These are phyloP conservation scores for Sclerodermus sp. DNA, from an alignment of 2,888 invertebrate genomes.

Conservation along the genomic window DNA sequence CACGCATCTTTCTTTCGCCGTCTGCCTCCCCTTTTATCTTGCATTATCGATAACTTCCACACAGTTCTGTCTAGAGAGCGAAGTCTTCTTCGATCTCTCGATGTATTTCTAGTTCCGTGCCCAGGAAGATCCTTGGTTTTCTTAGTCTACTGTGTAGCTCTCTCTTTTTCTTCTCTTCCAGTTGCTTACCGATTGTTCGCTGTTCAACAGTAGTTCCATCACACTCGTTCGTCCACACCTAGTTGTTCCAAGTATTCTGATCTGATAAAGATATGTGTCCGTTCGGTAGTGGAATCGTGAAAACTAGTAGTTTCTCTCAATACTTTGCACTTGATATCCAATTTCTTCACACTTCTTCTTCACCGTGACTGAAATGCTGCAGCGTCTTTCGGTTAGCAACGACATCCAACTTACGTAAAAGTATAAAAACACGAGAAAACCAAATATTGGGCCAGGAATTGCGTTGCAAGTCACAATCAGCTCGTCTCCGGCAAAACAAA, in stretches of 20 bases:
- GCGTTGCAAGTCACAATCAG: slow-evolving; percentile 59
- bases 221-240: no score
- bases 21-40: neutral
- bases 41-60: slow-evolving; percentile 1
- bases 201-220: neutral
- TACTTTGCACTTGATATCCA: no score
- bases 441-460: slow-evolving; percentile 57
- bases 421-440: slow-evolving; percentile 23
- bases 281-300: no score
- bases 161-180: slow-evolving; percentile 32
- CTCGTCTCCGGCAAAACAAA: slow-evolving; percentile 56
- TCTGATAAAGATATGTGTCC: no score
- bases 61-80: neutral
- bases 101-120: slow-evolving; percentile 10
- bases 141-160: slow-evolving; percentile 17
- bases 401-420: slow-evolving; percentile 7
- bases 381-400: slow-evolving; percentile 27
- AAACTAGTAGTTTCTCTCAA: no score
- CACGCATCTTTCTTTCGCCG: no score
- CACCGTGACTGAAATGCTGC: no score
- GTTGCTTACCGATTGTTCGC: slow-evolving; percentile 28
- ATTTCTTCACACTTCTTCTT: no score
- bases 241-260: no score
- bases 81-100: slow-evolving; percentile 3
- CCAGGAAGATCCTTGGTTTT: slow-evolving; percentile 17